Percentiles rank a stretch among this genome's conserved stretches.
Evolutionary conservation across 1,140 invertebrate genomes (phyloP).

Genomic region (Dermatophagoides farinae): DNA sequence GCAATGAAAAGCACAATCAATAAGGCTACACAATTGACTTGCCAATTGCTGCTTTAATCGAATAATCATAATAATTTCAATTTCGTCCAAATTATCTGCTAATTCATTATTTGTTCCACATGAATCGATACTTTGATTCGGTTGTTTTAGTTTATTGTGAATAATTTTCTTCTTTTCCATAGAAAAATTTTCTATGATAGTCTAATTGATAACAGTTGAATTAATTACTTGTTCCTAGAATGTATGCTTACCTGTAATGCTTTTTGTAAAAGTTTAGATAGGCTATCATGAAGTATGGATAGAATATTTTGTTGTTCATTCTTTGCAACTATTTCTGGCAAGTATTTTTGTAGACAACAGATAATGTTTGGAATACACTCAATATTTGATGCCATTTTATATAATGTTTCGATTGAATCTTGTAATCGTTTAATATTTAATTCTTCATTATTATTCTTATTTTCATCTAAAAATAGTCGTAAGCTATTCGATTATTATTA

Average conservation of each 20-base stretch:
- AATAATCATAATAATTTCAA: not conserved
- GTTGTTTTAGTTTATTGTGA: not conserved
- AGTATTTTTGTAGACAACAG: slow-evolving; percentile 29
- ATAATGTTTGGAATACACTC: slow-evolving; percentile 37
- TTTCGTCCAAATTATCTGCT: not conserved
- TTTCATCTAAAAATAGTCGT: not conserved
- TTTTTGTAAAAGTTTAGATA: slow-evolving; percentile 33
- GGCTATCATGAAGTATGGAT: slow-evolving; percentile 26
- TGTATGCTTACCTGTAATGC: slow-evolving; percentile 32
- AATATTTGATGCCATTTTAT: slow-evolving; percentile 36
- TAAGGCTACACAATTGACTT: slow-evolving; percentile 25
- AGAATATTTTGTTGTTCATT: slow-evolving; percentile 14
- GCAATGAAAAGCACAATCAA: slow-evolving; percentile 31
- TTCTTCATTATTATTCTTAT: not conserved
- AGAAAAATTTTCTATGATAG: not conserved
- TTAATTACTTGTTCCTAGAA: not conserved
- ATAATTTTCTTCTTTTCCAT: not conserved
- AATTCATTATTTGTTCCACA: no score
- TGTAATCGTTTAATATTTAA: slow-evolving; percentile 27
- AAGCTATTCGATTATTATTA: not conserved
- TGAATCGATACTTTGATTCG: not conserved
- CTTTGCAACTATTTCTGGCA: slow-evolving; percentile 29
- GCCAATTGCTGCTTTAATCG: slow-evolving; percentile 9
- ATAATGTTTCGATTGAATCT: slow-evolving; percentile 29
- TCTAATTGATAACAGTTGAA: not conserved